A percentile compares a stretch with the other conserved stretches of the same genome.
These are phyloP conservation scores for Australoheros facetus DNA, from an alignment of 2,797 vertebrate genomes.

Conservation along the genomic window DNA sequence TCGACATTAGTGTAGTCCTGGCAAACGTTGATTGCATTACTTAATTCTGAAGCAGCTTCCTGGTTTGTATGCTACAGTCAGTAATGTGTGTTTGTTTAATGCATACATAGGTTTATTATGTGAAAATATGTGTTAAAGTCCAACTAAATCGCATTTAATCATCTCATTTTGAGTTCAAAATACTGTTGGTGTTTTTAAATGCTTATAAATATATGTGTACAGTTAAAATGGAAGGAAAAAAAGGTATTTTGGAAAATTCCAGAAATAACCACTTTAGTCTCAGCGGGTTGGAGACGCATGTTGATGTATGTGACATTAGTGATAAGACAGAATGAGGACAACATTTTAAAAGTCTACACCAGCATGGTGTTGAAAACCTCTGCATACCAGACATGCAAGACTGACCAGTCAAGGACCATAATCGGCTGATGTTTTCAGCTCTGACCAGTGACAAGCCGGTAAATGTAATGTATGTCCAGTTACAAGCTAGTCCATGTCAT, in stretches of 20 bases:
- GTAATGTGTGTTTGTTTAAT: neutral
- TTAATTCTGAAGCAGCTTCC: neutral
- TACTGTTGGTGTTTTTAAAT: neutral
- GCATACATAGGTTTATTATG: too few species aligned
- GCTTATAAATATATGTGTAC: neutral
- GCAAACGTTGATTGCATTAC: neutral
- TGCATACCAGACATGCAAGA: neutral
- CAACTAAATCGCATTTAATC: neutral
- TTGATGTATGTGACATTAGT: constrained; percentile 4
- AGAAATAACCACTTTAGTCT: neutral
- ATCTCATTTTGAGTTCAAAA: neutral
- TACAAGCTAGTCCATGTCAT: neutral
- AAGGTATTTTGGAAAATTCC: neutral
- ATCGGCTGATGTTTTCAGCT: neutral
- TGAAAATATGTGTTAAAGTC: neutral
- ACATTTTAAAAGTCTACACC: neutral
- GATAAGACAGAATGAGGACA: constrained; percentile 1
- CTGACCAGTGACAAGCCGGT: neutral
- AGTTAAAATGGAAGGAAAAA: neutral
- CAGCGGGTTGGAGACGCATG: neutral
- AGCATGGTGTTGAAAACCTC: neutral
- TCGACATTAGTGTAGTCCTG: too few species aligned
- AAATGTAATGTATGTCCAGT: neutral
- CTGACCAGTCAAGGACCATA: too few species aligned
- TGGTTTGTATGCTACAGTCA: neutral